A percentile compares a stretch with the other conserved stretches of the same genome.
Conservation (phyloP, 2,888 invertebrate species). For the Melipona bicolor region DNA sequence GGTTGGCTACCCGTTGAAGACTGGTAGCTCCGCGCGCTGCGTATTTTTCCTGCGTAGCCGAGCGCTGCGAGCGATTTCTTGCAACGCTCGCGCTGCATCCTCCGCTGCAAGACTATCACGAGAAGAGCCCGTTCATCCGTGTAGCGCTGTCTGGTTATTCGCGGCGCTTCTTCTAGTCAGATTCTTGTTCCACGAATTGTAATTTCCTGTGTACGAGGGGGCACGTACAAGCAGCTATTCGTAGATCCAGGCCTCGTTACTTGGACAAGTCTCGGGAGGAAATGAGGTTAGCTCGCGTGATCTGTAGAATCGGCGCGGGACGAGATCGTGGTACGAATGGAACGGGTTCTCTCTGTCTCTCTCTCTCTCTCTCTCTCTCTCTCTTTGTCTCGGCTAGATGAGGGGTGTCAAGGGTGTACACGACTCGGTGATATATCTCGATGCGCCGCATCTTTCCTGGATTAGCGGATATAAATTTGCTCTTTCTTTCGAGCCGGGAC, state of each 20-base stretch:
- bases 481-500: conserved; percentile 67
- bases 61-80: neutral
- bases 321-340: conserved; percentile 52
- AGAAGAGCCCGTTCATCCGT: neutral
- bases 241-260: conserved; percentile 56
- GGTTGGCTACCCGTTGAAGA: neutral
- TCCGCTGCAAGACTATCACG: neutral
- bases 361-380: neutral
- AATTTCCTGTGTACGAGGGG: conserved; percentile 60
- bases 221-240: conserved; percentile 48
- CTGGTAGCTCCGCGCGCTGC: neutral
- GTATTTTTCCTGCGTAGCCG: neutral
- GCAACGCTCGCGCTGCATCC: neutral
- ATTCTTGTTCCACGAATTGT: conserved; percentile 63
- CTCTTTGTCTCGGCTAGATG: neutral
- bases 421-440: conserved; percentile 65
- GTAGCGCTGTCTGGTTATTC: neutral
- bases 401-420: conserved; percentile 47
- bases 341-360: conserved; percentile 18
- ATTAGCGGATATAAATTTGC: conserved; percentile 68
- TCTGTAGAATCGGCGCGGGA: conserved; percentile 56
- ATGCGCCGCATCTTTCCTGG: conserved; percentile 56
- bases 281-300: conserved; percentile 70
- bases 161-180: conserved; percentile 30
- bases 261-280: conserved; percentile 60